These are phyloP conservation scores for Pemphredon lugubris DNA, from an alignment of 2,888 invertebrate species.

Conservation along the genomic window DNA sequence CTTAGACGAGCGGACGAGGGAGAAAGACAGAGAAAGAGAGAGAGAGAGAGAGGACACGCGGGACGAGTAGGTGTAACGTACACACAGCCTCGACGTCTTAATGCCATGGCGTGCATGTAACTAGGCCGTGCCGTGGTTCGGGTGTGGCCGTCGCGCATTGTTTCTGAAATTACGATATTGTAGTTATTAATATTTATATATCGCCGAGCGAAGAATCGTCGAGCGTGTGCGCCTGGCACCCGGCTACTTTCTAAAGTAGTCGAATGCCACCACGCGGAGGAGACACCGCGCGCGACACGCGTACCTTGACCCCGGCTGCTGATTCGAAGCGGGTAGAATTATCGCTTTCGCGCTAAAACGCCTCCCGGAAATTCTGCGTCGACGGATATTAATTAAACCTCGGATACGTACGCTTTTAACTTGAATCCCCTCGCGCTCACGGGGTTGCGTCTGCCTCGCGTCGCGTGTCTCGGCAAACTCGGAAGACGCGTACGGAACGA, in stretches of 20 bases:
- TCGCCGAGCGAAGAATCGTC: slow-evolving; percentile 43
- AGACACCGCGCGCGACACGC: slow-evolving; percentile 27
- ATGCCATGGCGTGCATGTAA: slow-evolving; percentile 48
- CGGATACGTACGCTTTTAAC: no score
- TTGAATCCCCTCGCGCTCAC: no score
- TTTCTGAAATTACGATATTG: slow-evolving; percentile 72
- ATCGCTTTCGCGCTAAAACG: slow-evolving; percentile 40
- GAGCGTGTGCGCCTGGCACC: slow-evolving; percentile 30
- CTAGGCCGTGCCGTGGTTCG: slow-evolving; percentile 63
- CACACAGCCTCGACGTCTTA: slow-evolving; percentile 8
- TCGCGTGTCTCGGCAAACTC: no score
- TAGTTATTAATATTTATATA: slow-evolving; percentile 73
- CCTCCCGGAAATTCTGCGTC: slow-evolving; percentile 29
- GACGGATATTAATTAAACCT: slow-evolving; percentile 23
- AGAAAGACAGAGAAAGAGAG: no score
- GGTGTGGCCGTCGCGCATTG: slow-evolving; percentile 72
- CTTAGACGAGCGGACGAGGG: not conserved
- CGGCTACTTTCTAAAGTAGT: slow-evolving; percentile 63
- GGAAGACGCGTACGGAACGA: no score
- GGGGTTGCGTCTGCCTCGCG: no score
- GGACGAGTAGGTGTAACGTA: slow-evolving; percentile 34
- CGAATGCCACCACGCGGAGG: slow-evolving; percentile 51
- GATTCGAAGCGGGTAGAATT: slow-evolving; percentile 34
- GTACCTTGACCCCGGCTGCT: slow-evolving; percentile 48
- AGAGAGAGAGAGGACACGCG: no score